Conservation (phyloP, 2,797 vertebrate species). For the Martes flavigula region DNA sequence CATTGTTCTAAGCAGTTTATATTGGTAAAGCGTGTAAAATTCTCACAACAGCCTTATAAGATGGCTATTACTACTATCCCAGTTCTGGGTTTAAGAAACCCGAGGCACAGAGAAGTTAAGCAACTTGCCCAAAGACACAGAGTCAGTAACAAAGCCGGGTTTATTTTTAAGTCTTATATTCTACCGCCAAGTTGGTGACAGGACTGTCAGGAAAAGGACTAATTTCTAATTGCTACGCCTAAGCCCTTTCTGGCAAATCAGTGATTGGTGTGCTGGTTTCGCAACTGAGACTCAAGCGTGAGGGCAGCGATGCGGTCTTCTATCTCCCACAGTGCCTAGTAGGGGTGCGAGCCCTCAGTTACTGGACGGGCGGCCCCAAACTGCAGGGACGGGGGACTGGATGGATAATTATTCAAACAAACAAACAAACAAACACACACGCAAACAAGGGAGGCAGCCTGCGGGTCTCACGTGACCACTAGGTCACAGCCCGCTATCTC, state of each 20-base stretch:
- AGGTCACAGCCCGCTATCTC: not conserved
- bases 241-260: not conserved
- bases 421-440: not conserved
- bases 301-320: not conserved
- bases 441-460: not conserved
- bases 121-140: not conserved
- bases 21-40: not conserved
- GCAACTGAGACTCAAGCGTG: not conserved
- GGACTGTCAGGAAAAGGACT: not conserved
- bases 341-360: not conserved
- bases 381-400: not conserved
- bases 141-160: not conserved
- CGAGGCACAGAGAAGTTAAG: not conserved
- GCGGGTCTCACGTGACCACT: not conserved
- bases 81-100: not conserved
- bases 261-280: not conserved
- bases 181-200: not conserved
- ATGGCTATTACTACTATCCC: not conserved
- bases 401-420: not conserved
- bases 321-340: not conserved
- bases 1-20: not conserved
- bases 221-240: not conserved
- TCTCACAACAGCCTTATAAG: not conserved
- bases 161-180: not conserved
- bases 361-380: not conserved